Evolutionary conservation across 2,888 invertebrate species (phyloP), one percentile per base, ranked within the genome.

Genomic region (Campoletis raptor): DNA sequence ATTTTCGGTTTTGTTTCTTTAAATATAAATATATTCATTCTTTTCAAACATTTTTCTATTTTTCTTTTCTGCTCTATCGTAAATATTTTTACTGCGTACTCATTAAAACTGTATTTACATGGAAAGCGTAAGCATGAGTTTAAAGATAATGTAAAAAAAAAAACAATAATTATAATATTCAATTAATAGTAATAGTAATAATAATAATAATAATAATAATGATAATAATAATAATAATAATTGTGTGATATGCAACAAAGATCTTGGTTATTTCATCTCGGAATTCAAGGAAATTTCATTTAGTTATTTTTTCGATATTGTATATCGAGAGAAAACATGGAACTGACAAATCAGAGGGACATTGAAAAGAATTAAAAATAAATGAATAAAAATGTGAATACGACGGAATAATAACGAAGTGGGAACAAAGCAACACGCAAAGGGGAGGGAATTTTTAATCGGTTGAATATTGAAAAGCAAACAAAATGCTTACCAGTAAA

Each of bases 61-160:
- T 72, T 81, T 52, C 21, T 30, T 48, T 48, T 70, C 70, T 42
- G 21, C 21, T 15, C 18, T 42, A 67, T n/a, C 21, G 40, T 73
- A 15, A 73, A 69, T 69, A 54, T 69, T 40, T 21, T 21, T n/a
- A 21, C 36, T 7, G 37, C 69, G 42, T 45, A 42, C 66, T 36
- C 30, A 61, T 76, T 70, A 66, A 72, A 36, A 86, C 73, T 73
- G 67, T 81, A 83, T 83, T 78, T 69, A 81, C 81, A 81, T 83
- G 37, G 61, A 67, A 73, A 42, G 36, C 54, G 42, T 57, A 64
- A 54, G 76, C 61, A 57, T 54, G 15, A 61, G 42, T 24, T 54
- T 5, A 21, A 54, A 64, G 10, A 78, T 36, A 54, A 45, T 21
- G 36, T 30, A 54, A 67, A 5, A 24, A 77, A 54, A 52, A 21